Percentiles rank a stretch among this genome's conserved stretches.
Evolutionary conservation across 1,140 invertebrate genomes (phyloP).

Genomic region (Colletes latitarsis): DNA sequence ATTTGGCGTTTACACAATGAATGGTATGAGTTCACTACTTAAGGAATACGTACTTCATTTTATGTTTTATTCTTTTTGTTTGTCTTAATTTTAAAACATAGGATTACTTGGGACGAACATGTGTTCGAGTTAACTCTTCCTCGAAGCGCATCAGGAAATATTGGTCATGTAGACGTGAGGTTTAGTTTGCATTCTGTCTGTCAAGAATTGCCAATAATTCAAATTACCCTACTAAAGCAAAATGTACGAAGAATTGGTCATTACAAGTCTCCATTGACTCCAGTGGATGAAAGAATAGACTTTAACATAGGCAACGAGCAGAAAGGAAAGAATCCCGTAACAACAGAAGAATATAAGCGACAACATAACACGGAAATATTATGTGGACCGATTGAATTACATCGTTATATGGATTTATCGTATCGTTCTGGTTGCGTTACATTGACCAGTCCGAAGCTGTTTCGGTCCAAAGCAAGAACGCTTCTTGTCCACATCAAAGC

Average conservation of each 20-base stretch:
- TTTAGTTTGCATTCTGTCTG: slow-evolving; percentile 90
- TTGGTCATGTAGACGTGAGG: slow-evolving; percentile 94
- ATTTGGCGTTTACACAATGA: slow-evolving; percentile 94
- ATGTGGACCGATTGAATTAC: slow-evolving; percentile 92
- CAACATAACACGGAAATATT: slow-evolving; percentile 94
- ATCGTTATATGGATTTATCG: slow-evolving; percentile 90
- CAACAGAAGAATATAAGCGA: slow-evolving; percentile 90
- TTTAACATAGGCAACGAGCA: slow-evolving; percentile 81
- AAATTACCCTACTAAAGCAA: slow-evolving; percentile 93
- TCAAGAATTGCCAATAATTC: slow-evolving; percentile 82
- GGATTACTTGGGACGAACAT: slow-evolving; percentile 94
- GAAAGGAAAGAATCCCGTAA: slow-evolving; percentile 88
- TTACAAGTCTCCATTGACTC: slow-evolving; percentile 74
- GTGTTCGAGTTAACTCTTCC: slow-evolving; percentile 94
- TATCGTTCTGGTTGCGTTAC: slow-evolving; percentile 92
- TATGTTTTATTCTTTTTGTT: not conserved
- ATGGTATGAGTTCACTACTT: slow-evolving; percentile 79
- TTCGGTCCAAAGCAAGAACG: slow-evolving; percentile 89
- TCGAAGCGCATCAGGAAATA: slow-evolving; percentile 83
- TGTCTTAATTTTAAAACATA: slow-evolving; percentile 69
- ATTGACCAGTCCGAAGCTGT: slow-evolving; percentile 92
- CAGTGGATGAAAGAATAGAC: slow-evolving; percentile 84
- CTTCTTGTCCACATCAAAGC: slow-evolving; percentile 93
- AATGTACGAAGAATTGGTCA: slow-evolving; percentile 88
- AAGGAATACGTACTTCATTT: not conserved